Conservation (phyloP, 2,888 invertebrate genomes). For the Hirudinaria manillensis region DNA sequence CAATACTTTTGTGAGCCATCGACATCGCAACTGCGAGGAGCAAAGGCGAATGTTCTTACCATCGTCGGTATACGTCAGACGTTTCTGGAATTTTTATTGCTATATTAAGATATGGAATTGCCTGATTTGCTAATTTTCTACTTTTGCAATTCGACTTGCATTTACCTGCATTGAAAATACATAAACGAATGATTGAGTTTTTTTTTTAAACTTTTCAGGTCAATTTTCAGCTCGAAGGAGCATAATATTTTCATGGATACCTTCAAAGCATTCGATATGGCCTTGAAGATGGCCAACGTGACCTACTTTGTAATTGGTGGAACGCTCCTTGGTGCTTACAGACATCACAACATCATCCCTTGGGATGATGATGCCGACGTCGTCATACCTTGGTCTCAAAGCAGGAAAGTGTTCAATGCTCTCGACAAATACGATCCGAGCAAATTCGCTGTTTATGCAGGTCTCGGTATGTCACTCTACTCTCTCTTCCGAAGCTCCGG, state of each 20-base stretch:
- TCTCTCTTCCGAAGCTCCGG: constrained; percentile 7
- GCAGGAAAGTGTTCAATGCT: background rate
- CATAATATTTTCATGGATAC: constrained; percentile 9
- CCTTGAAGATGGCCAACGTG: constrained; percentile 10
- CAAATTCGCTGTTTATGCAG: constrained; percentile 4
- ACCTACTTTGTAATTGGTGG: constrained; percentile 15
- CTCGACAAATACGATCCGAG: background rate
- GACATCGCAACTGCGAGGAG: no score
- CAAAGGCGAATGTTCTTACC: no score
- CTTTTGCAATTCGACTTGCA: no score
- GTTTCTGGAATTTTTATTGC: no score
- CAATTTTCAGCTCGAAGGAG: background rate
- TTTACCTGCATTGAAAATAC: no score
- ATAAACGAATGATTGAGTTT: no score
- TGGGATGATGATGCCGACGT: constrained; percentile 20
- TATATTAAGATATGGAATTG: no score
- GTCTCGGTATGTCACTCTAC: constrained; percentile 11
- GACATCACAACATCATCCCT: constrained; percentile 16
- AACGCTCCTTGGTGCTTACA: constrained; percentile 16
- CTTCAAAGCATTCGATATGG: background rate
- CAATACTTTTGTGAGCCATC: no score
- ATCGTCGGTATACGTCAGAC: no score
- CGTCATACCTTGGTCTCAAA: background rate
- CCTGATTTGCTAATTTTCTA: no score
- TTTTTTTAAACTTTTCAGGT: no score